Conservation (phyloP, 2,888 invertebrate genomes). For the Malthinus seriepunctatus region DNA sequence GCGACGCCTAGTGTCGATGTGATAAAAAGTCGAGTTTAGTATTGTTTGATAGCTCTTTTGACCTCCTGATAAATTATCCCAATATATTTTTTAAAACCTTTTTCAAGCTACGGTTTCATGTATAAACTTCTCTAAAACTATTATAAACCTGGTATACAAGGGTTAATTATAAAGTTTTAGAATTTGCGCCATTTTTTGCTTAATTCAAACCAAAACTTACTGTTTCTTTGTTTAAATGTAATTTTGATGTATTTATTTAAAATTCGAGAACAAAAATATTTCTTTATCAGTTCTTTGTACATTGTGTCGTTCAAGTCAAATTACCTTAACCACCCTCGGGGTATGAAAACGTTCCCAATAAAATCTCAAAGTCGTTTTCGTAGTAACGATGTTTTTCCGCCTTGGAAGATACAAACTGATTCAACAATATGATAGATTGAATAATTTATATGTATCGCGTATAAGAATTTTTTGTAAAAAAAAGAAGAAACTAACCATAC, state of each 20-base stretch:
- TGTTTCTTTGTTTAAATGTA: neutral
- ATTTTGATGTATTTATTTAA: neutral
- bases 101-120: too few relatives aligned
- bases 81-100: too few relatives aligned
- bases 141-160: too few relatives aligned
- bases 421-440: conserved; percentile 22
- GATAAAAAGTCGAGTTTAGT: too few relatives aligned
- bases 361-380: conserved; percentile 7
- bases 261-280: conserved; percentile 3
- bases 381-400: conserved; percentile 14
- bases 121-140: too few relatives aligned
- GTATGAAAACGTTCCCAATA: conserved; percentile 15
- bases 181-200: too few relatives aligned
- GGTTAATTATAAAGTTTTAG: too few relatives aligned
- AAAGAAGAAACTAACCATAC: neutral
- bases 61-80: too few relatives aligned
- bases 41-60: too few relatives aligned
- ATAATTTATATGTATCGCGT: conserved; percentile 15
- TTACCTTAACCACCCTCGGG: conserved; percentile 13
- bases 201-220: too few relatives aligned
- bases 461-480: neutral
- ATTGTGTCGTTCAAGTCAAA: conserved; percentile 2
- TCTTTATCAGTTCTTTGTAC: neutral
- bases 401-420: conserved; percentile 12
- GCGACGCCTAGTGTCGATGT: too few relatives aligned